A percentile compares a stretch with the other conserved stretches of the same genome.
phyloP scores from a whole-genome alignment of 2,888 invertebrate genomes.

The Cephus nigrinus region DNA sequence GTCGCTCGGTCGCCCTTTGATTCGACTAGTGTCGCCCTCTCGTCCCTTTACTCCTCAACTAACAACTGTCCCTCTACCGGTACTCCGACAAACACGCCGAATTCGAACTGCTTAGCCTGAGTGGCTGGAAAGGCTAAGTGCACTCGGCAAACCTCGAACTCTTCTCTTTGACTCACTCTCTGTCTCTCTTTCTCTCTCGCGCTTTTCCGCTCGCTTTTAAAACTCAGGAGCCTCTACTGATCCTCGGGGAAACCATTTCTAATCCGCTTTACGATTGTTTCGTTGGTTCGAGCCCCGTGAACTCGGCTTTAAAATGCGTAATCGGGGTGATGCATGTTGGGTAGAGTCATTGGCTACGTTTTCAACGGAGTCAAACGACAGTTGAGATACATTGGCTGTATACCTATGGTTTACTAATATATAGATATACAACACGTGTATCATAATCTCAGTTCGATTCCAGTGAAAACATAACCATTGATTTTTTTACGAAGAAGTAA shows the following conservation, averaged over 20 bases:
- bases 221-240: background rate
- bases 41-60: constrained; percentile 5
- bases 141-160: constrained; percentile 2
- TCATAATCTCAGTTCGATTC: background rate
- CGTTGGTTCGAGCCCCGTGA: background rate
- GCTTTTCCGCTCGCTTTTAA: background rate
- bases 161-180: constrained; percentile 9
- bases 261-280: background rate
- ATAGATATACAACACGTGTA: background rate
- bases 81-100: constrained; percentile 11
- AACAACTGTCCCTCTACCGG: constrained; percentile 10
- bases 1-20: background rate
- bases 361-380: background rate
- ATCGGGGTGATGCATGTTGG: background rate
- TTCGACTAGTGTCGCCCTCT: constrained; percentile 5
- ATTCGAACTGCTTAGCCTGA: constrained; percentile 21
- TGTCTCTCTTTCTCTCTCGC: constrained; percentile 3
- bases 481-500: background rate
- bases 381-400: background rate
- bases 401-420: background rate
- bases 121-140: constrained; percentile 19
- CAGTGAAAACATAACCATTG: background rate
- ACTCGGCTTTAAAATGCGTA: background rate
- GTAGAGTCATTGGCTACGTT: background rate
- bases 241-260: background rate